These are phyloP conservation scores for Metellina segmentata DNA, from an alignment of 2,888 invertebrate species.

Conservation along the genomic window DNA sequence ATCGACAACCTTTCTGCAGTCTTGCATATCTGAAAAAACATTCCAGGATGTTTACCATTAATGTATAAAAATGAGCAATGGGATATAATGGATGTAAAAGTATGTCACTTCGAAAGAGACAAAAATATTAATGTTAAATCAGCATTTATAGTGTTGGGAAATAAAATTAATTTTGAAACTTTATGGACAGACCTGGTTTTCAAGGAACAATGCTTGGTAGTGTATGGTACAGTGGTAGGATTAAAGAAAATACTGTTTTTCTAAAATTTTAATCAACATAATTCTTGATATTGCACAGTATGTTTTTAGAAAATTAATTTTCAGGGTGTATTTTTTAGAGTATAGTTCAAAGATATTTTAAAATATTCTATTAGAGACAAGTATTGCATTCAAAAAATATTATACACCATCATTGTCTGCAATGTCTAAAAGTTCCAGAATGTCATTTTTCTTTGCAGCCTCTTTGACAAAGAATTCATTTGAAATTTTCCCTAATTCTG, in stretches of 20 bases:
- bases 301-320: background rate
- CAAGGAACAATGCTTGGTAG: too few species aligned
- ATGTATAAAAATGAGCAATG: too few species aligned
- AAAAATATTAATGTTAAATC: too few species aligned
- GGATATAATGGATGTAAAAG: too few species aligned
- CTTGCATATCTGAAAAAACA: too few species aligned
- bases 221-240: too few species aligned
- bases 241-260: background rate
- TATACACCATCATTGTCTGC: conserved; percentile 30
- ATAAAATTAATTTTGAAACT: too few species aligned
- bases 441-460: conserved; percentile 35
- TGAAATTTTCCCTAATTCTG: conserved; percentile 49
- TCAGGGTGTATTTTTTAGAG: background rate
- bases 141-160: too few species aligned
- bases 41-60: too few species aligned
- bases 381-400: background rate
- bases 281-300: background rate
- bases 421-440: conserved; percentile 48
- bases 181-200: too few species aligned
- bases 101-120: too few species aligned
- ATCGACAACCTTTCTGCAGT: too few species aligned
- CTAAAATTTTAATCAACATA: background rate
- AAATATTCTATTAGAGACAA: background rate
- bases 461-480: conserved; percentile 43
- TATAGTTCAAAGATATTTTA: background rate